phyloP scores from a whole-genome alignment of 2,888 invertebrate genomes.

The Bedellia somnulentella region DNA sequence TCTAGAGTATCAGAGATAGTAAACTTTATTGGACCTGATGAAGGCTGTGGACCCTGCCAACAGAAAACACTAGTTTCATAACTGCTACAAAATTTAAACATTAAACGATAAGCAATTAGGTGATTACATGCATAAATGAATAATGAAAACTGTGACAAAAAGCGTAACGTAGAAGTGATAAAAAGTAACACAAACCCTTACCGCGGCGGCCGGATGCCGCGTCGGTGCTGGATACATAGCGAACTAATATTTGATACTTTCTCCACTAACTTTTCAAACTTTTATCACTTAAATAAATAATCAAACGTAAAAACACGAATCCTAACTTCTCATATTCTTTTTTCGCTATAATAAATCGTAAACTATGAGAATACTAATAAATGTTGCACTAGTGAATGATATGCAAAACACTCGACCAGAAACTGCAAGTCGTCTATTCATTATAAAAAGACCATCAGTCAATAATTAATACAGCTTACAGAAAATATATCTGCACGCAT shows the following conservation, averaged over 20 bases:
- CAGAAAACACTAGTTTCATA: neutral
- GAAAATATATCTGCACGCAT: too few relatives aligned
- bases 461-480: too few relatives aligned
- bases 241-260: neutral
- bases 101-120: neutral
- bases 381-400: constrained; percentile 44
- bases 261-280: too few relatives aligned
- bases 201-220: constrained; percentile 76
- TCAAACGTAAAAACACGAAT: neutral
- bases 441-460: too few relatives aligned
- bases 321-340: constrained; percentile 15
- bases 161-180: constrained; percentile 5
- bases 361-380: constrained; percentile 33
- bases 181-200: constrained; percentile 60
- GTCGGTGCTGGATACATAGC: constrained; percentile 75
- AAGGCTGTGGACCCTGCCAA: constrained; percentile 79
- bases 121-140: neutral
- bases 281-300: too few relatives aligned
- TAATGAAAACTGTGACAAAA: neutral
- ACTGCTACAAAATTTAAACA: neutral
- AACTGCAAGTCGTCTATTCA: too few relatives aligned
- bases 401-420: constrained; percentile 51
- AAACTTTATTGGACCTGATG: constrained; percentile 89
- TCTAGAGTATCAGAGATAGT: constrained; percentile 91
- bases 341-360: constrained; percentile 43